Base-by-base conservation (phyloP, 92 coral and sea anemone genomes). In the Blastomussa wellsi region DNA sequence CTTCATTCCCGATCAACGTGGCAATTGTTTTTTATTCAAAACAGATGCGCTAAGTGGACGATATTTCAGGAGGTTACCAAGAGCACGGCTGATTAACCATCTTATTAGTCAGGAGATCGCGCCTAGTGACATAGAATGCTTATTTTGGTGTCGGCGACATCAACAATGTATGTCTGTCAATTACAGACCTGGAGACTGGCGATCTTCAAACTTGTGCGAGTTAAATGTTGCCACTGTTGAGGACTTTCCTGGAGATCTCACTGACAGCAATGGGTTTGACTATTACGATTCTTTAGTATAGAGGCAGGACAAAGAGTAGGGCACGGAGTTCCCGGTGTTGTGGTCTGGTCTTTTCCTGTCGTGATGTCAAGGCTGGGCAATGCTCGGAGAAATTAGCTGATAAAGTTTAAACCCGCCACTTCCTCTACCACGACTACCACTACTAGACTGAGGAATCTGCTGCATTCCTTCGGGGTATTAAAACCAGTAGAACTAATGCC, bases 201-300 rank as follows among this genome's bases (percentile, higher is more conserved):
- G 19, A 17, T 66, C 77, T 7, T 35, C 84, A 22, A 59, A 64
- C 12, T 9, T 67, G 16, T 91, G 94, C 74, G 89, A 91, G 75
- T 72, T 91, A 26, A 91, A 85, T 47, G 72, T 38, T 36, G 84
- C 84, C 67, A 59, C 60, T 42, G 82, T 31, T 57, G 72, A 35
- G 64, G 87, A 89, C 22, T 84, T 79, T 42, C 88, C 94, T 14
- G 72, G 41, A 2, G 81, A 85, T 52, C 33, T 88, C 10, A 39
- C 36, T 3, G 39, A 80, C 26, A 84, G 75, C 75, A 42, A 81
- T 1, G 74, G 51, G 33, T 82, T 44, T 14, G 70, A 74, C 13
- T 88, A 88, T 77, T 81, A 69, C 82, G 94, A 79, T 80, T 10
- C 62, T 65, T 17, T 74, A 41, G 44, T 28, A 52, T 74, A 22